Conservation (phyloP, 1,140 invertebrate genomes). For the Mizuhopecten yessoensis region DNA sequence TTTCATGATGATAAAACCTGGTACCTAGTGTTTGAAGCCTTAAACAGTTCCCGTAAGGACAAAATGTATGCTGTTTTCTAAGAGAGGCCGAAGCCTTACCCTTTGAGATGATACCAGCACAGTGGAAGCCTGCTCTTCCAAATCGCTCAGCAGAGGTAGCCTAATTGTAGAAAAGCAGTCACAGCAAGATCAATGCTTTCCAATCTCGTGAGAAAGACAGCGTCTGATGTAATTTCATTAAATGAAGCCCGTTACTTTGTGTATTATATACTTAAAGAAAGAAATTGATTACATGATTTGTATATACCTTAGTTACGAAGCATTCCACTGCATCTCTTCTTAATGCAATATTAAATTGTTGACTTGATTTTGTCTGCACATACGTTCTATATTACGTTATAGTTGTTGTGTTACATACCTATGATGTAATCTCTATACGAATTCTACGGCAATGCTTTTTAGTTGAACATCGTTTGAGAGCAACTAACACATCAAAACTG, state of each 20-base stretch:
- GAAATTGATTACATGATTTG: not conserved
- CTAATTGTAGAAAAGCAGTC: not conserved
- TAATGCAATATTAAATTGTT: not conserved
- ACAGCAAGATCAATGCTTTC: not conserved
- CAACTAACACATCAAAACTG: no score
- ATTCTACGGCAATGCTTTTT: no score
- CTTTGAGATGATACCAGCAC: not conserved
- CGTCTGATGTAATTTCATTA: conserved; percentile 11
- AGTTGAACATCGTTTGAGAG: no score
- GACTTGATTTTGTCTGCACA: no score
- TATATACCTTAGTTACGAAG: not conserved
- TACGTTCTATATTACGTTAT: no score
- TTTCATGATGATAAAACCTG: not conserved
- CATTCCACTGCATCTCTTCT: not conserved
- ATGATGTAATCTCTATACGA: no score
- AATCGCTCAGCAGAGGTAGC: not conserved
- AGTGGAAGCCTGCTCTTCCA: not conserved
- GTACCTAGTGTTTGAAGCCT: not conserved
- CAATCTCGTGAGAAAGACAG: not conserved
- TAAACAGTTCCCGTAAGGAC: not conserved
- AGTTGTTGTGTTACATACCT: no score
- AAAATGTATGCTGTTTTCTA: not conserved
- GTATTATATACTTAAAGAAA: not conserved
- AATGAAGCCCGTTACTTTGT: not conserved
- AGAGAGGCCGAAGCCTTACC: not conserved